Percentiles rank a stretch among this genome's conserved stretches.
Evolutionary conservation across 35 echinoderm and acorn worm species (phyloP).

Genomic region (Acanthaster planci): DNA sequence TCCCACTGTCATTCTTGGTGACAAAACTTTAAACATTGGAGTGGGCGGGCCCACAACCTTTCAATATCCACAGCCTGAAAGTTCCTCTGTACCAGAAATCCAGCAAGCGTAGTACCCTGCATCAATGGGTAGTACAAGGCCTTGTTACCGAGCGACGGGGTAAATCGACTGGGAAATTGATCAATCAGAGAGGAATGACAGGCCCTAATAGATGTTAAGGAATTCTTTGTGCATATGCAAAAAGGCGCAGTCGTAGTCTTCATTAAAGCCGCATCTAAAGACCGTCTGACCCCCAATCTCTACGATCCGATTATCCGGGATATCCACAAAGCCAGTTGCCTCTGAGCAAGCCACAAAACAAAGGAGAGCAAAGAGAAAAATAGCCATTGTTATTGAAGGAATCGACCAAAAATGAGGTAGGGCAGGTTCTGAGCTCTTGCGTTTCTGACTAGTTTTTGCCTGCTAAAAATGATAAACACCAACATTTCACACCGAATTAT

Average conservation of each 20-base stretch:
- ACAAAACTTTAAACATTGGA: not conserved
- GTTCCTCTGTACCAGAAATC: not conserved
- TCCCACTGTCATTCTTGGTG: not conserved
- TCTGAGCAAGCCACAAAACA: not conserved
- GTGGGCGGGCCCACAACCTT: not conserved
- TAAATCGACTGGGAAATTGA: not conserved
- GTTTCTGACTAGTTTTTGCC: too few relatives aligned
- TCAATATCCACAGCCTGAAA: not conserved
- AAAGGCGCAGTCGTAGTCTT: not conserved
- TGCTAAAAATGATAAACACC: too few relatives aligned
- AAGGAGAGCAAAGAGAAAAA: not conserved
- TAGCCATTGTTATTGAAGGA: too few relatives aligned
- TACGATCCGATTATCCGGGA: not conserved
- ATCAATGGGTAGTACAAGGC: not conserved
- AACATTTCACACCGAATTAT: too few relatives aligned
- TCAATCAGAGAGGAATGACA: not conserved
- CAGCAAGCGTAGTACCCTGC: not conserved
- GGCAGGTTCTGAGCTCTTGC: too few relatives aligned
- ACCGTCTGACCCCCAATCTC: not conserved
- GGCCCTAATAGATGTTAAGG: not conserved
- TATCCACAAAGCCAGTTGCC: not conserved
- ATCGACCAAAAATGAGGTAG: too few relatives aligned
- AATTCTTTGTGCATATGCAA: not conserved
- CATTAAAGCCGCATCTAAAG: not conserved
- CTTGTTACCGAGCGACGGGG: not conserved